A percentile compares a stretch with the other conserved stretches of the same genome.
Conservation (phyloP, 1,140 invertebrate species). For the Drosophila arizonae region DNA sequence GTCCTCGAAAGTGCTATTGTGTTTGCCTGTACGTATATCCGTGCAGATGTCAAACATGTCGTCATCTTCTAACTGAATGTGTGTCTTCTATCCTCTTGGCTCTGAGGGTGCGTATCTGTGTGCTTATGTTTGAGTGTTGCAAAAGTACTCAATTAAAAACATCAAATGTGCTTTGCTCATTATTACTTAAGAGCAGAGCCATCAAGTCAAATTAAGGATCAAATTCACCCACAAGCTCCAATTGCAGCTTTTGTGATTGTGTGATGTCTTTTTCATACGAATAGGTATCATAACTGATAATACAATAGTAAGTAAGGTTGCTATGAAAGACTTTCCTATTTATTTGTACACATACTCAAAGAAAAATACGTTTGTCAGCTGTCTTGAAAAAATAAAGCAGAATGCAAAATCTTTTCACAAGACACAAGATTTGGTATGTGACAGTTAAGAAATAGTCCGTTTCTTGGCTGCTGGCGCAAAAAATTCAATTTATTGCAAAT, state of each 20-base stretch:
- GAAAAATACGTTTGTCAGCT: too few species aligned
- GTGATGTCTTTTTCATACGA: too few species aligned
- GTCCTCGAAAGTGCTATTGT: conserved; percentile 68
- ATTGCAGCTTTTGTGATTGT: too few species aligned
- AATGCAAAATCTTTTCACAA: neutral
- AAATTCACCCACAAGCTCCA: conserved; percentile 41
- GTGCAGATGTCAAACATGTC: conserved; percentile 35
- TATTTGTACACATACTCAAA: too few species aligned
- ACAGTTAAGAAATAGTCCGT: neutral
- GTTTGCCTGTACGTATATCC: conserved; percentile 56
- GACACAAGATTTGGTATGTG: neutral
- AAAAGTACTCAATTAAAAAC: conserved; percentile 78
- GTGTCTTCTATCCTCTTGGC: too few species aligned
- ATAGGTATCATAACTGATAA: too few species aligned
- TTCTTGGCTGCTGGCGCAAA: conserved; percentile 21
- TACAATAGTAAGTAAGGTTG: too few species aligned
- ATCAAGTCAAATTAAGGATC: conserved; percentile 57
- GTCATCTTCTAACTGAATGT: neutral
- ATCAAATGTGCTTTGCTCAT: conserved; percentile 66
- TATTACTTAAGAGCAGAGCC: conserved; percentile 54
- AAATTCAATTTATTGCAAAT: conserved; percentile 73
- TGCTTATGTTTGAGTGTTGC: conserved; percentile 55
- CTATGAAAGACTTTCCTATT: too few species aligned
- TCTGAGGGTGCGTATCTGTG: neutral
- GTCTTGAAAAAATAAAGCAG: neutral